These are phyloP conservation scores for Teleogryllus occipitalis DNA, from an alignment of 1,140 invertebrate genomes.

Conservation along the genomic window DNA sequence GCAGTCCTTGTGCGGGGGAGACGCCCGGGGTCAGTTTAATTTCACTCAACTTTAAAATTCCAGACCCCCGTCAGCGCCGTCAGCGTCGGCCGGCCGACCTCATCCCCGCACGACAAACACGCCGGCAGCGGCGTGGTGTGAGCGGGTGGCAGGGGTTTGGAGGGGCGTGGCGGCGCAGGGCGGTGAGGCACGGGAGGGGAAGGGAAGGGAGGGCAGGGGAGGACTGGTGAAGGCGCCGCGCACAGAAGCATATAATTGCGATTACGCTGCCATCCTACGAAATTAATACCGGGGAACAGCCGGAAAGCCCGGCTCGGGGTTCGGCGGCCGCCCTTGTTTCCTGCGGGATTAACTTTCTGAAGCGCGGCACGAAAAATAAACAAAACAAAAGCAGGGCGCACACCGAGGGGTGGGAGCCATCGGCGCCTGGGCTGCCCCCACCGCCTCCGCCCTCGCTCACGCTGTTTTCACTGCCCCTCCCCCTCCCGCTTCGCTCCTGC, in stretches of 20 bases:
- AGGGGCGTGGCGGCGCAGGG: no score
- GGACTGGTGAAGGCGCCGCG: not conserved
- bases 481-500: no score
- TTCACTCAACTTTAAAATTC: constrained; percentile 5
- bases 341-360: not conserved
- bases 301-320: not conserved
- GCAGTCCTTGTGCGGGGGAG: not conserved
- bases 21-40: not conserved
- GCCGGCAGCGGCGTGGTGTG: no score
- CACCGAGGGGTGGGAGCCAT: not conserved
- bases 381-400: not conserved
- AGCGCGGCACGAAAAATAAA: not conserved
- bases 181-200: no score
- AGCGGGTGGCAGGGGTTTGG: no score
- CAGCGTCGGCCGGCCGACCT: no score
- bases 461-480: no score
- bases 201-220: no score
- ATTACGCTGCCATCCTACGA: not conserved
- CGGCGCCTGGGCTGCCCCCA: not conserved
- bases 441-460: not conserved
- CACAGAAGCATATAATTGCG: constrained; percentile 1
- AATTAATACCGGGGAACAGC: not conserved
- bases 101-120: not conserved
- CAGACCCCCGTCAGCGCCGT: no score
- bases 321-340: not conserved